Base-by-base conservation (phyloP, 2,113 vertebrate genomes). In the Sinocyclocheilus rhinocerous region DNA sequence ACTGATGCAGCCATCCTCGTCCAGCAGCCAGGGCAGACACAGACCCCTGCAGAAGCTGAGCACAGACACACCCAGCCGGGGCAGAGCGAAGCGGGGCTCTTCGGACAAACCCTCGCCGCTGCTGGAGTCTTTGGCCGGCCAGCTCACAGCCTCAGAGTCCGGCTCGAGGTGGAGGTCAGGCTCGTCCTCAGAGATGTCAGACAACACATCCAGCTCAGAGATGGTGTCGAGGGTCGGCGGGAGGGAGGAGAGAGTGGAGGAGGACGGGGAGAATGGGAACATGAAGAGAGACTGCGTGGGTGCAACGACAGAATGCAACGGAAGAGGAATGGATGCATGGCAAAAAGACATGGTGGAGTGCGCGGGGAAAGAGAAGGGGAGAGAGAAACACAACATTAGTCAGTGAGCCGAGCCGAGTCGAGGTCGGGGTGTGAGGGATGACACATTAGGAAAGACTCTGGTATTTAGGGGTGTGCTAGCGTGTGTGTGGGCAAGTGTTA, bases 181-280 rank as follows among this genome's bases (percentile, higher is more conserved):
- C 84, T 96, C 96, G 57, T 98, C 96, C 92, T 98, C 97, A 0
- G 95, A 98, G 94, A 97, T 96, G 91, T 98, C 97, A 50, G 97
- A 99, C 79, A 97, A 94, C 73, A 94, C 87, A 87, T 98, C 97
- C 4, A 96, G 85, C 93, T 99, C 97, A 0, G 94, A 96, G 92
- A 98, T 94, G 42, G 96, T 94, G 87, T 95, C 90, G 13, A 97
- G 91, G 85, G 94, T 93, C 81, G 93, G 92, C 36, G 94, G 92
- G 84, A 94, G 93, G 86, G 93, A 95, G 90, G 96, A 94, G 83
- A 93, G 89, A 67, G 92, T 94, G 88, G 91, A 93, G 72, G 95
- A 95, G 77, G 95, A 95, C 4, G 95, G 95, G 77, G 95, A 95
- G n/a, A 95, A 91, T 0, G 94, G 94, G 81, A 95, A 96, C 91